Evolutionary conservation across 1,140 invertebrate species (phyloP).

Genomic region (Zophobas atratus): DNA sequence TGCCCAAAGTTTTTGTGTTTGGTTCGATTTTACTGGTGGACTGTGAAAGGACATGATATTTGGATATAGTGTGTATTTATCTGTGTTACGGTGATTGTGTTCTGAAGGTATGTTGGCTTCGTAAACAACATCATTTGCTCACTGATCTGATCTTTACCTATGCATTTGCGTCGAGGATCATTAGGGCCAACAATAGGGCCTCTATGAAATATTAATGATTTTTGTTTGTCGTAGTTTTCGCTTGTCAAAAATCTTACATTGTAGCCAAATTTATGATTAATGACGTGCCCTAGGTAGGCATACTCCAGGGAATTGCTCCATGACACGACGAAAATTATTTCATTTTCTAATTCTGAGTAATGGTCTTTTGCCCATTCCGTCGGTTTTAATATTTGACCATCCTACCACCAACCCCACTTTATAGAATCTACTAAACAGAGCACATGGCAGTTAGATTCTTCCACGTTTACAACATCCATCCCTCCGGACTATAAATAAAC

Average conservation of each 20-base stretch:
- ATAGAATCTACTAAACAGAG: slow-evolving; percentile 62
- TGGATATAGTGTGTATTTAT: slow-evolving; percentile 51
- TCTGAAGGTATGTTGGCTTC: slow-evolving; percentile 43
- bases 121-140: slow-evolving; percentile 42
- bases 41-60: slow-evolving; percentile 50
- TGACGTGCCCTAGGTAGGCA: slow-evolving; percentile 39
- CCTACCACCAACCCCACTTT: slow-evolving; percentile 13
- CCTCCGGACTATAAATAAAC: no score
- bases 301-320: slow-evolving; percentile 62
- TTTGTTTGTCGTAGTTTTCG: slow-evolving; percentile 64
- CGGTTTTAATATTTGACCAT: slow-evolving; percentile 32
- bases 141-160: slow-evolving; percentile 38
- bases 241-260: slow-evolving; percentile 66
- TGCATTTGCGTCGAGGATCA: slow-evolving; percentile 56
- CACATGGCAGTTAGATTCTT: slow-evolving; percentile 63
- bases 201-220: slow-evolving; percentile 67
- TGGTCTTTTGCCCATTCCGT: slow-evolving; percentile 53
- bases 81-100: slow-evolving; percentile 41
- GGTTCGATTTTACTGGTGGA: slow-evolving; percentile 42
- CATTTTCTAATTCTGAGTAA: slow-evolving; percentile 60
- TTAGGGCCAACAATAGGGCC: slow-evolving; percentile 60
- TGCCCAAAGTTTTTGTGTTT: slow-evolving; percentile 54
- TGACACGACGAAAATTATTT: slow-evolving; percentile 62
- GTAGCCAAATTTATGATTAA: slow-evolving; percentile 65
- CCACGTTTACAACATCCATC: not conserved